A percentile compares a stretch with the other conserved stretches of the same genome.
These are phyloP conservation scores for Platycercus adscitus DNA, from an alignment of 2,113 vertebrate species.

Conservation along the genomic window DNA sequence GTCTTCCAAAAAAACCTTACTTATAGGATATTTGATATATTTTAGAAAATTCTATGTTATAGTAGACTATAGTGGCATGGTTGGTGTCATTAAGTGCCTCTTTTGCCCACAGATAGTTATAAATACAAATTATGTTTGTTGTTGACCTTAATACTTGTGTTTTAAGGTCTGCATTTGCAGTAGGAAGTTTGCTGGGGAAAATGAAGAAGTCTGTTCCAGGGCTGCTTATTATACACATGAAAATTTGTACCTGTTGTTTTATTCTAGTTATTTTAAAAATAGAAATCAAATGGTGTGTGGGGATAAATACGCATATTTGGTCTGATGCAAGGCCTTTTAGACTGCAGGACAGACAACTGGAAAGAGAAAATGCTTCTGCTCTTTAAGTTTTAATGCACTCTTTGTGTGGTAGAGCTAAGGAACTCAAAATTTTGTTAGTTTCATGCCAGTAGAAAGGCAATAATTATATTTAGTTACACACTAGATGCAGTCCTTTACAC, in stretches of 20 bases:
- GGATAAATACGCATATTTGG: not conserved
- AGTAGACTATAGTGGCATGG: not conserved
- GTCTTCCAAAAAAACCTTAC: fast-evolving
- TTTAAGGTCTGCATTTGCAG: not conserved
- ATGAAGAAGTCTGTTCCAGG: not conserved
- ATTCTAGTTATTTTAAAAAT: slow-evolving; percentile 6
- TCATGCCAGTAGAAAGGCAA: not conserved
- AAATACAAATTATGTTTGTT: not conserved
- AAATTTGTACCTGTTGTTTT: not conserved
- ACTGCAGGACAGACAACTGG: not conserved
- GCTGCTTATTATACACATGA: not conserved
- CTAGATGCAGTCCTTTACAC: not conserved
- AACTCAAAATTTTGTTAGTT: not conserved
- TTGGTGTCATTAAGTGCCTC: not conserved
- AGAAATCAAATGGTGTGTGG: not conserved
- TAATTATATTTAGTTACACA: not conserved
- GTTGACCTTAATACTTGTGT: not conserved
- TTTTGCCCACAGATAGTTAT: not conserved
- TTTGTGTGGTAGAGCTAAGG: not conserved
- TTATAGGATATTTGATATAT: not conserved
- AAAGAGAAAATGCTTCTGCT: not conserved
- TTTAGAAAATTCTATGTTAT: not conserved
- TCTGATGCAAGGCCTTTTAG: not conserved
- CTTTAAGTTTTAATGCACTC: not conserved
- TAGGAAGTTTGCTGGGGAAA: not conserved